Base-by-base conservation (phyloP, 2,888 invertebrate species). In the Ophion obscuratus region DNA sequence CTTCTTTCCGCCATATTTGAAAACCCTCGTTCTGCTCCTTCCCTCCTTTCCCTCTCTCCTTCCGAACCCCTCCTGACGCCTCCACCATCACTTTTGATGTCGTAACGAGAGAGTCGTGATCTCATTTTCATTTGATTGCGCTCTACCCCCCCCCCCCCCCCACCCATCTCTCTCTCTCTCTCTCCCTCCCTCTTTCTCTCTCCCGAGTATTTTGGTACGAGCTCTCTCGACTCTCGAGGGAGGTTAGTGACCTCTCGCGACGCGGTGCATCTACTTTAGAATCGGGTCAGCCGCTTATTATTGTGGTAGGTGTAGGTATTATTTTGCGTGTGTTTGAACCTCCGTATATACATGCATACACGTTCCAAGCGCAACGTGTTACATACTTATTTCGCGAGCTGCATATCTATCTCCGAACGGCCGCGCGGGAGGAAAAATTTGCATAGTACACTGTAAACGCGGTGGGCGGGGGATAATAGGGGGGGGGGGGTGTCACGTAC, bases 111-210 rank as follows among this genome's bases (percentile, higher is more conserved):
- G 81, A 85, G 92, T 93, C 93, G 92, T 93, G 94, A 94, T 94
- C 94, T 93, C 94, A 94, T 94, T 94, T 94, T 94, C 94, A 92
- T 94, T 94, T 93, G 93, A 94, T 94, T 93, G 93, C 94, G 89
- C 93, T 89, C 88, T 86, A 84, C 84, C 74, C 20, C 78, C 53
- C 87, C 75, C 83, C 68, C 75, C 57, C 64, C 47, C 20, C 31
- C 71, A 31, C 77, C 53, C 14, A 3, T 31, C 74, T 59, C 20
- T 47, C 70, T 47, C 68, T 70, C 81, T 36, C 75, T 68, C 62
- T 36, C 83, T 24, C 73, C 36, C 87, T 81, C 83, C 59, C 84
- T 44, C 81, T 59, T 10, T 44, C 70, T 47, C 68, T 70, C 75
- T 53, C 75, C 36, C 62, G 78, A 71, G 74, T 87, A 86, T 88